Evolutionary conservation across 2,797 vertebrate species (phyloP).

Genomic region (Myioborus miniatus): DNA sequence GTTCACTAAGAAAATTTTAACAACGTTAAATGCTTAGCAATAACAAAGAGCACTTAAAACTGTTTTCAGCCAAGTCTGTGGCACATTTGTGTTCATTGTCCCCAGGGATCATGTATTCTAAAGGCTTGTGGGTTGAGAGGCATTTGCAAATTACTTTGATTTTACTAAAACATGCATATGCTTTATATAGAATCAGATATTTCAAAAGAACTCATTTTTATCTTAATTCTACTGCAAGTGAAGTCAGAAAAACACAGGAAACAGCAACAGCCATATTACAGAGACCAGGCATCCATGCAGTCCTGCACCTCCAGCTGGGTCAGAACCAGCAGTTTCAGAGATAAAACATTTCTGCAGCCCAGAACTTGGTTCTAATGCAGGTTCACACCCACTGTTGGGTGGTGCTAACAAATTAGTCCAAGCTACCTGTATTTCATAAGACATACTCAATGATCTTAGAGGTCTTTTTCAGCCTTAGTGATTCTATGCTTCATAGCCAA

Average conservation of each 20-base stretch:
- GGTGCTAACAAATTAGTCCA: not conserved
- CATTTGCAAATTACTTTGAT: not conserved
- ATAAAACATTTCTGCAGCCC: not conserved
- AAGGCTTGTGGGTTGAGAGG: not conserved
- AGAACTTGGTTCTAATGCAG: not conserved
- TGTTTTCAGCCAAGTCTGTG: not conserved
- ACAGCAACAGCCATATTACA: no score
- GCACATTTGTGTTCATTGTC: not conserved
- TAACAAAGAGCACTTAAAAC: not conserved
- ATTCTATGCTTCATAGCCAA: not conserved
- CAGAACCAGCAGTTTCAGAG: not conserved
- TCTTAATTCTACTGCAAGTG: not conserved
- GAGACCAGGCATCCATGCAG: not conserved
- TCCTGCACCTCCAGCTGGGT: fast-evolving
- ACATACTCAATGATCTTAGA: no score
- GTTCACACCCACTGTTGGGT: not conserved
- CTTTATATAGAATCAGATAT: not conserved
- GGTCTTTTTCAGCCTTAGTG: not conserved
- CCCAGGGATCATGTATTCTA: not conserved
- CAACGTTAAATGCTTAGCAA: not conserved
- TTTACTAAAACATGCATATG: not conserved
- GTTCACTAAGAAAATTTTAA: not conserved
- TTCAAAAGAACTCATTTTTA: not conserved
- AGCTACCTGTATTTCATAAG: not conserved
- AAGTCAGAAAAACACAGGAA: not conserved